Evolutionary conservation across 2,113 vertebrate species (phyloP), one percentile per base, ranked within the genome.

Genomic region (Dolichallabes microphthalmus): DNA sequence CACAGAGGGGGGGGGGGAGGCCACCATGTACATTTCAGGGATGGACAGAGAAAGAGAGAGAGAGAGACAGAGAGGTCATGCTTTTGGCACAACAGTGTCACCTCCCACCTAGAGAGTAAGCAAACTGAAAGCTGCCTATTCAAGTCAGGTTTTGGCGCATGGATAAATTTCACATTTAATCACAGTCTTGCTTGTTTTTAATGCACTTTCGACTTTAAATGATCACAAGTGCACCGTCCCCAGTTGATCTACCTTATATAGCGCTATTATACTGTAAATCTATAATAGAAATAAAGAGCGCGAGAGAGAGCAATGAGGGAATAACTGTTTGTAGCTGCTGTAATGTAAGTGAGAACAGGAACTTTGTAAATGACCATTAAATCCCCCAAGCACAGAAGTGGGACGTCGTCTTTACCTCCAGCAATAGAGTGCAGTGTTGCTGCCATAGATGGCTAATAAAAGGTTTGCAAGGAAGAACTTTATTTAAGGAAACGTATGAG

Each of bases 1-100:
- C 76, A 30, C 76, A 79, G 76, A 58, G 76, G 32, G 77, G 74
- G 27, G 66, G 69, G 39, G 58, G 60, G 35, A 58, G 53, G 82
- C 82, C 68, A 83, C 52, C 13, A 10, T 83, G 53, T 50, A 60
- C 55, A 79, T 60, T 79, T 79, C 27, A 32, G 30, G 30, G 55
- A 79, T 60, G 30, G 53, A 58, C 25, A 45, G 13, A 53, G n/a
- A 79, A 55, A 35, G 55, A 79, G 66, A 55, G 17, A 66, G 45
- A 32, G 25, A 68, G 45, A 61, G 60, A 25, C 22, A 66, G 25
- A 52, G 17, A 82, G 80, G 80, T 52, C 60, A 80, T 1, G 14
- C 22, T 80, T 35, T 35, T 68, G 63, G 80, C 20, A 50, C 9
- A 68, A 50, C 14, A 1, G 15, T 82, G 61, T 82, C 81, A 57